Evolutionary conservation across 2,113 vertebrate species (phyloP).

Genomic region (Plecturocebus donacophilus): DNA sequence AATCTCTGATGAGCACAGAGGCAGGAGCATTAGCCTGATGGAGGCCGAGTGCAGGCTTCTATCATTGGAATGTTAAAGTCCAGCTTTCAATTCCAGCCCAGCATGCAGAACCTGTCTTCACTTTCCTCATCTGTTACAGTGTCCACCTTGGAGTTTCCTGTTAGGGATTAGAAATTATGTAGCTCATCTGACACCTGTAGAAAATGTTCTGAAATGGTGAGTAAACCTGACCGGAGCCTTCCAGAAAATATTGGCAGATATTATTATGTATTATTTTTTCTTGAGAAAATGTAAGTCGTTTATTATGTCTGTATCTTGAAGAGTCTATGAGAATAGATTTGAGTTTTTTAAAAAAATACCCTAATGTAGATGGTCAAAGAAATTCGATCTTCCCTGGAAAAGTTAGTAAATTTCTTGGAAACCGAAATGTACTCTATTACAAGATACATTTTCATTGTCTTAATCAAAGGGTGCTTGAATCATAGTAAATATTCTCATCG

Average conservation of each 20-base stretch:
- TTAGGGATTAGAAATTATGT: background rate
- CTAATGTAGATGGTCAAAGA: too few relatives aligned
- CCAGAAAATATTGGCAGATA: background rate
- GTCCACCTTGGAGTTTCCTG: background rate
- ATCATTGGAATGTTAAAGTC: background rate
- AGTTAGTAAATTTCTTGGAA: background rate
- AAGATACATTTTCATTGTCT: background rate
- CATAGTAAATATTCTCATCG: background rate
- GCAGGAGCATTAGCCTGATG: background rate
- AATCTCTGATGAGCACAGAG: background rate
- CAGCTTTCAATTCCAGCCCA: background rate
- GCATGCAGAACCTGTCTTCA: background rate
- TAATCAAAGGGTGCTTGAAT: background rate
- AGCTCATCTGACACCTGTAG: background rate
- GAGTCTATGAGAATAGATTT: background rate
- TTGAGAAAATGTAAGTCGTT: background rate
- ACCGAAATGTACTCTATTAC: background rate
- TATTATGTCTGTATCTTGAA: background rate
- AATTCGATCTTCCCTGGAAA: background rate
- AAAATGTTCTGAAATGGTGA: background rate
- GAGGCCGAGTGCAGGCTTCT: rapidly evolving
- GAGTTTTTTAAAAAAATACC: background rate
- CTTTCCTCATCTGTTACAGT: background rate
- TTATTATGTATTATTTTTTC: background rate
- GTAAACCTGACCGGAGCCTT: background rate